Evolutionary conservation across 2,113 vertebrate species (phyloP).

Genomic region (Gymnobelideus leadbeateri): DNA sequence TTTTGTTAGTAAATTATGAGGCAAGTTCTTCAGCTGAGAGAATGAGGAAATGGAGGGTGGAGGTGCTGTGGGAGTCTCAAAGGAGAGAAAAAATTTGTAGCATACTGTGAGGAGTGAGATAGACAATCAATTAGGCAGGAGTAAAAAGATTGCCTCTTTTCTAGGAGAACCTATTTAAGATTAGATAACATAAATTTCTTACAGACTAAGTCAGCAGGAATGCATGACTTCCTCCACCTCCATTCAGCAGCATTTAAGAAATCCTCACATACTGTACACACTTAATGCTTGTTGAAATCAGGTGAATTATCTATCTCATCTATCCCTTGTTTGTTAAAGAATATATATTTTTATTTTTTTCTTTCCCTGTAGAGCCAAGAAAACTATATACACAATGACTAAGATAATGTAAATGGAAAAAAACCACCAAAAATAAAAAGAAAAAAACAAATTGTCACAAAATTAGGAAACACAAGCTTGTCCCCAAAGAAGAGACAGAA

Average conservation of each 20-base stretch:
- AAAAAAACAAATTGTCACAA: background rate
- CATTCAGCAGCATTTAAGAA: background rate
- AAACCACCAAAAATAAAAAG: background rate
- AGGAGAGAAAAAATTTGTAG: background rate
- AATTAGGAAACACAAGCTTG: background rate
- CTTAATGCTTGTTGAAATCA: background rate
- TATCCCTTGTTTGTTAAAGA: background rate
- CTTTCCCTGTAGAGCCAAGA: background rate
- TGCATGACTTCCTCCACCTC: background rate
- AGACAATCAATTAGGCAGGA: background rate
- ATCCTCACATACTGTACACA: background rate
- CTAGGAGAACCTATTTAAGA: background rate
- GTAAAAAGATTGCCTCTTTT: background rate
- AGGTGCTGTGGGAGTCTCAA: background rate
- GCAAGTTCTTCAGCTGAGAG: background rate
- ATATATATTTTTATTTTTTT: background rate
- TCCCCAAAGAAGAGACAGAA: background rate
- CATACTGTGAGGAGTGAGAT: background rate
- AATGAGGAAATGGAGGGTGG: background rate
- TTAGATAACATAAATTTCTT: background rate
- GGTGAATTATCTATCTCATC: background rate
- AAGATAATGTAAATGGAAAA: background rate
- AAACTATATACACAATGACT: background rate
- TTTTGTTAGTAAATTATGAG: background rate
- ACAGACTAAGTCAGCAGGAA: background rate